Conservation (phyloP, 1,140 invertebrate genomes). For the Rhyzopertha dominica region DNA sequence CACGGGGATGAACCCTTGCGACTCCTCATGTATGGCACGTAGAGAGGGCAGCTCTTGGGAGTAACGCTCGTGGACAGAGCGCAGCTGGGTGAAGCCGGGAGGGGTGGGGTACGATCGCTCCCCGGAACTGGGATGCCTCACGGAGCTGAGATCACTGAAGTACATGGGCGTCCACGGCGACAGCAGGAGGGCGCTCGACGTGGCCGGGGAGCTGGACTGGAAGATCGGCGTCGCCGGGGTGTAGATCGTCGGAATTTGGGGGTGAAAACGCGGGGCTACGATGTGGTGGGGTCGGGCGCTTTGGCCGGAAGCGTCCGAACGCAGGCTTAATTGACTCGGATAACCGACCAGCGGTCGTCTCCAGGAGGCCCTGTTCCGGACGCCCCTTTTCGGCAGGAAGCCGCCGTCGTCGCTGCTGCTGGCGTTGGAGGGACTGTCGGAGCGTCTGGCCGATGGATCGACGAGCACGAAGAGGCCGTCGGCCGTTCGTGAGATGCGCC, state of each 20-base stretch:
- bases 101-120: slow-evolving; percentile 73
- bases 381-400: slow-evolving; percentile 57
- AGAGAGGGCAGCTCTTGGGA: slow-evolving; percentile 69
- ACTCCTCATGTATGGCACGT: slow-evolving; percentile 68
- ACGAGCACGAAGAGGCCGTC: slow-evolving; percentile 69
- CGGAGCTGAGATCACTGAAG: slow-evolving; percentile 80
- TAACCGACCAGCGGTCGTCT: slow-evolving; percentile 58
- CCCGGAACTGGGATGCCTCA: slow-evolving; percentile 70
- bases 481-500: slow-evolving; percentile 63
- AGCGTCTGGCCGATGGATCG: slow-evolving; percentile 55
- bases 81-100: slow-evolving; percentile 57
- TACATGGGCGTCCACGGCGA: slow-evolving; percentile 63
- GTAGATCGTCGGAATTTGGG: slow-evolving; percentile 50
- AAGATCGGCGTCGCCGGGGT: slow-evolving; percentile 54
- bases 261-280: slow-evolving; percentile 40
- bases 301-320: slow-evolving; percentile 60
- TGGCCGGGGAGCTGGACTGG: slow-evolving; percentile 61
- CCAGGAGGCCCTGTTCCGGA: slow-evolving; percentile 58
- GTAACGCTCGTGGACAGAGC: slow-evolving; percentile 61
- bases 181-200: slow-evolving; percentile 50
- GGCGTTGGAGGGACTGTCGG: slow-evolving; percentile 60
- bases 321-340: slow-evolving; percentile 63
- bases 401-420: slow-evolving; percentile 80
- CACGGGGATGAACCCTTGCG: slow-evolving; percentile 55
- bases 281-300: slow-evolving; percentile 44